Evolutionary conservation across 2,888 invertebrate genomes (phyloP), one percentile per base, ranked within the genome.

Genomic region (Habroteleia sp.): DNA sequence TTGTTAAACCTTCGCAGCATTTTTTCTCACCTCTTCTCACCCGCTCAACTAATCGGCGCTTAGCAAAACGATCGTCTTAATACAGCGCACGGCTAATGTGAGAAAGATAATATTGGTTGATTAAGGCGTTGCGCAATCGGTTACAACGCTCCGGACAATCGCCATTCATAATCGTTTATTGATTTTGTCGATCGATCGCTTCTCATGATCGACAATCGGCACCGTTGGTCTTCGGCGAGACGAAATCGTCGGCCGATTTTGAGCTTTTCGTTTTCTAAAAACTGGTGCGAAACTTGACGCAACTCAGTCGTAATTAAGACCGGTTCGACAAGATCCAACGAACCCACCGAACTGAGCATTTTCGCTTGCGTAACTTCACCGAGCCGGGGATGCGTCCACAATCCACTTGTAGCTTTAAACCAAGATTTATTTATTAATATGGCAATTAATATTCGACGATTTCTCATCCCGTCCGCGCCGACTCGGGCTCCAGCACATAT

Each of bases 281-380:
- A 74, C 54, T 62, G 41, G 68, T 48, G 56, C 66, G 66, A 68
- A 66, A 62, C 68, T 20, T 20, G 29, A 13, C 31, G 54, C 50
- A 20, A 48, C 20, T 46, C 54, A 63, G 52, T 79, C 77, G 80
- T 74, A 82, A 82, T 83, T 83, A 83, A 83, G 80, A 82, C 83
- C 82, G 83, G 83, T 83, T 79, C 80, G 79, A 80, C 83, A 77
- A 69, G 73, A 76, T 60, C 46, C 56, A 69, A 72, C 78, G 74
- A 77, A 80, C 68, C 75, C 65, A 60, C 73, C 78, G 71, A 79
- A 79, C 71, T 72, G 72, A 63, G 35, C 17, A 39, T 60, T 62
- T 66, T 66, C 77, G 78, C 79, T 83, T 82, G 80, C 83, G 74
- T 81, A 82, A 83, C 50, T 46, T 20, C 4, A 27, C 13, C 37